phyloP scores from a whole-genome alignment of 2,113 vertebrate genomes.

The Benitochromis conjunctus region DNA sequence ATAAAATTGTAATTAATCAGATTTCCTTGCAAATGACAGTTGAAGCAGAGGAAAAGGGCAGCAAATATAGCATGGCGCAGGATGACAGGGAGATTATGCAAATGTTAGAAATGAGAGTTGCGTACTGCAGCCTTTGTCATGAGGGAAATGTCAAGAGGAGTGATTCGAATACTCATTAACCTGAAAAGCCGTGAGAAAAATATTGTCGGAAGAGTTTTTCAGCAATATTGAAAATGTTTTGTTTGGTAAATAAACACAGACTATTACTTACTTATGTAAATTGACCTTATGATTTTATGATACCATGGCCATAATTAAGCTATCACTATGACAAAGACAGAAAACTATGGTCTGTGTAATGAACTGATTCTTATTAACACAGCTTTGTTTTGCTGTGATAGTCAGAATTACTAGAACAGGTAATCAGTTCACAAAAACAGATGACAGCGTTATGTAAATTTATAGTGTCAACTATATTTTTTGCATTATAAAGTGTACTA shows the following conservation, averaged over 20 bases:
- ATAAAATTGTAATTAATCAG: constrained; percentile 32
- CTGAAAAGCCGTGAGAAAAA: neutral
- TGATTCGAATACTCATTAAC: constrained; percentile 47
- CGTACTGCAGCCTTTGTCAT: constrained; percentile 35
- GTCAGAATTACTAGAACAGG: neutral
- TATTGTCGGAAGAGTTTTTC: neutral
- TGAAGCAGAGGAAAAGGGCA: neutral
- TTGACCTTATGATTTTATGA: neutral
- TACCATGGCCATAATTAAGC: neutral
- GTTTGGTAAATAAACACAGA: neutral
- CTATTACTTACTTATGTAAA: neutral
- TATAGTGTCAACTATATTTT: neutral
- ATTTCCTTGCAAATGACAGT: constrained; percentile 17
- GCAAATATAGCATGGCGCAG: neutral
- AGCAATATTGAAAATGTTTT: neutral
- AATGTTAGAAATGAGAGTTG: constrained; percentile 51
- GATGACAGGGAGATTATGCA: constrained; percentile 56
- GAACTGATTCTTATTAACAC: neutral
- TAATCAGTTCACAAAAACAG: neutral
- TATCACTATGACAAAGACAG: neutral
- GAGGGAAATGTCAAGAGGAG: constrained; percentile 52
- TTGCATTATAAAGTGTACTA: neutral
- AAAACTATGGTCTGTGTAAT: neutral
- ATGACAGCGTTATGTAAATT: neutral
- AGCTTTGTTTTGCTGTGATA: neutral